A percentile compares a stretch with the other conserved stretches of the same genome.
Evolutionary conservation across 2,888 invertebrate species (phyloP).

Genomic region (Spatulosminthurus flaviceps): DNA sequence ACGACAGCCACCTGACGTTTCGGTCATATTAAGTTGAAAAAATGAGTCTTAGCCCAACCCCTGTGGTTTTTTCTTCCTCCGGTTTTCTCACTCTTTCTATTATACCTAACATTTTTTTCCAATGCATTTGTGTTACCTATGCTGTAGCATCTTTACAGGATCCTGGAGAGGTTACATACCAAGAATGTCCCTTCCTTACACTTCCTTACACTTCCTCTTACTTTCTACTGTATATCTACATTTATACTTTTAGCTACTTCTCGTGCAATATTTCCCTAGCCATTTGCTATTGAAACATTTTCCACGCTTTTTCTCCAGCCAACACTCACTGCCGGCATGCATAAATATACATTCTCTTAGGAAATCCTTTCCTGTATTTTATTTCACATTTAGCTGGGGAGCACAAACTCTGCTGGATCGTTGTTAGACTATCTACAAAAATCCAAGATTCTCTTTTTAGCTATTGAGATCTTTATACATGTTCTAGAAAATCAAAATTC

Average conservation of each 20-base stretch:
- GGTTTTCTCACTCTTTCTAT: constrained; percentile 25
- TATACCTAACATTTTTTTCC: constrained; percentile 2
- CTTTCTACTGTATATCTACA: too few species aligned
- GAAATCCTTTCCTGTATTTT: not conserved
- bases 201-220: too few species aligned
- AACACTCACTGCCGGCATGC: not conserved
- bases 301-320: constrained; percentile 9
- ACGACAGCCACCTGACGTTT: constrained; percentile 48
- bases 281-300: constrained; percentile 28
- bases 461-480: too few species aligned
- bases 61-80: constrained; percentile 33
- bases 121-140: too few species aligned
- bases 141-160: not conserved
- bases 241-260: not conserved
- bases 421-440: too few species aligned
- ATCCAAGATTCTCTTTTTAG: too few species aligned
- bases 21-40: constrained; percentile 45
- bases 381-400: not conserved
- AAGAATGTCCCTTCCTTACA: constrained; percentile 4
- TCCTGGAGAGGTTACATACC: not conserved
- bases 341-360: not conserved
- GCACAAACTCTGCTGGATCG: too few species aligned
- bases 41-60: constrained; percentile 37
- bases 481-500: too few species aligned
- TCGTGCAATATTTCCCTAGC: constrained; percentile 32